A percentile compares a stretch with the other conserved stretches of the same genome.
Conservation (phyloP, 2,888 invertebrate species). For the Argyresthia albistria region DNA sequence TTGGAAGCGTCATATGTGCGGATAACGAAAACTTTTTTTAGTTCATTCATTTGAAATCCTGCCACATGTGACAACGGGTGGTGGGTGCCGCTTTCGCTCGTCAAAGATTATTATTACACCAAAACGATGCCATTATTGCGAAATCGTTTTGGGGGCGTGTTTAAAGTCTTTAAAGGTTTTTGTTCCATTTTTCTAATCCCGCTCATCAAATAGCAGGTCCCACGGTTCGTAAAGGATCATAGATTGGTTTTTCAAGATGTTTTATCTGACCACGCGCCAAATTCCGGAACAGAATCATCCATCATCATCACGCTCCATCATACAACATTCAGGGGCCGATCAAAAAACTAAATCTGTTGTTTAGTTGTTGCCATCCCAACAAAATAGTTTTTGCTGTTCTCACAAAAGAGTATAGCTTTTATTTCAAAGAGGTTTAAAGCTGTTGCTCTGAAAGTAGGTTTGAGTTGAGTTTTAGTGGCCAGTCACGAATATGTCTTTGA, state of each 20-base stretch:
- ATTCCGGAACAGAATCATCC: conserved; percentile 6
- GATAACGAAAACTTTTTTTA: conserved; percentile 21
- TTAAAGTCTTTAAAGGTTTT: neutral
- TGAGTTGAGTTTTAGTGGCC: neutral
- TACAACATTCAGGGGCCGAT: neutral
- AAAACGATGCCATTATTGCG: conserved; percentile 33
- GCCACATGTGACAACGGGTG: conserved; percentile 33
- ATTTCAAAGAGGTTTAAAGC: too few relatives aligned
- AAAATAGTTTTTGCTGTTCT: too few relatives aligned
- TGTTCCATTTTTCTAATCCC: neutral
- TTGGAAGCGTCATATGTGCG: conserved; percentile 49
- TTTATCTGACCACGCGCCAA: conserved; percentile 8
- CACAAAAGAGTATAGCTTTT: too few relatives aligned
- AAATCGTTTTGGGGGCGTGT: conserved; percentile 17
- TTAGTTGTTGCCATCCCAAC: neutral
- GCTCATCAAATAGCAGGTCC: neutral
- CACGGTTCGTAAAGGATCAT: neutral
- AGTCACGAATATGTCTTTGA: neutral
- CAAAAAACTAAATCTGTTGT: neutral
- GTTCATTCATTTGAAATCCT: conserved; percentile 27
- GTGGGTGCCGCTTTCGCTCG: conserved; percentile 24
- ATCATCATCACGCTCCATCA: conserved; percentile 5
- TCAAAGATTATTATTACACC: conserved; percentile 39
- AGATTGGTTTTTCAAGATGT: neutral
- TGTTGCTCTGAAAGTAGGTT: too few relatives aligned